Percentiles rank a stretch among this genome's conserved stretches.
Evolutionary conservation across 2,888 invertebrate genomes (phyloP).

Genomic region (Archips xylosteana): DNA sequence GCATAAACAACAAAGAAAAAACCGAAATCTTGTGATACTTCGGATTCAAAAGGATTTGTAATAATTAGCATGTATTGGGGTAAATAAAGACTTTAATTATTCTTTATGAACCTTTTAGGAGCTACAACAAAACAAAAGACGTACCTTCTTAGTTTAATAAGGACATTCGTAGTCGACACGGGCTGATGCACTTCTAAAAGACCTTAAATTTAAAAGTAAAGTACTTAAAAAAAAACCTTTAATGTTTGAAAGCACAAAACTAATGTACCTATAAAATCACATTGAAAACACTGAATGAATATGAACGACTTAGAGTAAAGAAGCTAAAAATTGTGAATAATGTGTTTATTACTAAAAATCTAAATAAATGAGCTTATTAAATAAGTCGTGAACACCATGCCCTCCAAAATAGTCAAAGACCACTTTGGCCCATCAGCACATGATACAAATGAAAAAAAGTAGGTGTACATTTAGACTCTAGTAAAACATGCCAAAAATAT

Average conservation of each 20-base stretch:
- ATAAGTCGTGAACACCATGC: too few relatives aligned
- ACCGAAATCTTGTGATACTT: neutral
- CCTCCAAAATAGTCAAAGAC: too few relatives aligned
- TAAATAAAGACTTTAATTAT: conserved; percentile 6
- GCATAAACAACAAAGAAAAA: conserved; percentile 1
- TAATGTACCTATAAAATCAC: neutral
- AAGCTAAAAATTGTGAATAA: neutral
- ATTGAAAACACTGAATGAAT: neutral
- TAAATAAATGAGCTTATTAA: too few relatives aligned
- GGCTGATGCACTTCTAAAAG: conserved; percentile 22
- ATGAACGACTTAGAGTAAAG: neutral
- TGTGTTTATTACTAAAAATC: too few relatives aligned
- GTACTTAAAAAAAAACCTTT: neutral
- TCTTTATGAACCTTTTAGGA: neutral
- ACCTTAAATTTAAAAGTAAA: conserved; percentile 18
- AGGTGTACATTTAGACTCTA: too few relatives aligned
- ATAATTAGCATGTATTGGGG: neutral
- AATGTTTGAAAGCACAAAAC: neutral
- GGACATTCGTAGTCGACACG: conserved; percentile 20
- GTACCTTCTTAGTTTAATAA: conserved; percentile 19
- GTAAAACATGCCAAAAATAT: too few relatives aligned
- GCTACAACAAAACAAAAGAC: conserved; percentile 2
- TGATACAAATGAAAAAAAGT: too few relatives aligned
- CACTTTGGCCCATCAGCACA: too few relatives aligned
- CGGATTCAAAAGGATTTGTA: neutral